These are phyloP conservation scores for Oxystoma pomonae DNA, from an alignment of 2,888 invertebrate species.

Conservation along the genomic window DNA sequence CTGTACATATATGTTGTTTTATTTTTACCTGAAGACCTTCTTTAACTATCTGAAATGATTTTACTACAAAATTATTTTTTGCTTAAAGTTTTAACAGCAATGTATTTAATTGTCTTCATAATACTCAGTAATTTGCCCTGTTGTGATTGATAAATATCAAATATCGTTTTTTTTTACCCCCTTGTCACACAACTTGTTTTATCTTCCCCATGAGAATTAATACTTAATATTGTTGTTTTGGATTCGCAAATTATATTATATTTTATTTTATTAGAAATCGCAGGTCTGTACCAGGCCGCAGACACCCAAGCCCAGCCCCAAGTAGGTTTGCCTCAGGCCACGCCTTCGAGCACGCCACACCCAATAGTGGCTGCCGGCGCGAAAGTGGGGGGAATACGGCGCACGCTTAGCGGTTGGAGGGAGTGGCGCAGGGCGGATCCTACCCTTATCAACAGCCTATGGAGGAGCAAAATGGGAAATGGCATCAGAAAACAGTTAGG, in stretches of 20 bases:
- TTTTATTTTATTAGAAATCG: background rate
- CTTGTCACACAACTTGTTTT: too few species aligned
- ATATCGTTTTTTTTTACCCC: too few species aligned
- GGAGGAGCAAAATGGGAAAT: conserved; percentile 70
- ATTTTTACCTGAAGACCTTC: too few species aligned
- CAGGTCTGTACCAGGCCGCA: background rate
- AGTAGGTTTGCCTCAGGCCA: conserved; percentile 49
- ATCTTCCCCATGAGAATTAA: too few species aligned
- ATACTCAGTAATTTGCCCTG: too few species aligned
- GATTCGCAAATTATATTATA: too few species aligned
- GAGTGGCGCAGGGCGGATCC: conserved; percentile 71
- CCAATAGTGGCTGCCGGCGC: conserved; percentile 51
- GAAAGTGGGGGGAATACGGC: conserved; percentile 59
- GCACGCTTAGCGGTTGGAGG: conserved; percentile 56
- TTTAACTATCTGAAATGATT: too few species aligned
- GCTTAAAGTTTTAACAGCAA: too few species aligned
- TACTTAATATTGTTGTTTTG: too few species aligned
- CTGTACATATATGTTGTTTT: too few species aligned
- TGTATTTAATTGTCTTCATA: too few species aligned
- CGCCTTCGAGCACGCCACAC: conserved; percentile 43
- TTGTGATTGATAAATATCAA: conserved; percentile 2
- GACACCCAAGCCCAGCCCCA: conserved; percentile 52
- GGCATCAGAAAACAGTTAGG: conserved; percentile 64
- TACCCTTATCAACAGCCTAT: conserved; percentile 66
- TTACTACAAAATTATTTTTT: too few species aligned